phyloP scores from a whole-genome alignment of 2,113 vertebrate species.

The Guaruba guarouba region DNA sequence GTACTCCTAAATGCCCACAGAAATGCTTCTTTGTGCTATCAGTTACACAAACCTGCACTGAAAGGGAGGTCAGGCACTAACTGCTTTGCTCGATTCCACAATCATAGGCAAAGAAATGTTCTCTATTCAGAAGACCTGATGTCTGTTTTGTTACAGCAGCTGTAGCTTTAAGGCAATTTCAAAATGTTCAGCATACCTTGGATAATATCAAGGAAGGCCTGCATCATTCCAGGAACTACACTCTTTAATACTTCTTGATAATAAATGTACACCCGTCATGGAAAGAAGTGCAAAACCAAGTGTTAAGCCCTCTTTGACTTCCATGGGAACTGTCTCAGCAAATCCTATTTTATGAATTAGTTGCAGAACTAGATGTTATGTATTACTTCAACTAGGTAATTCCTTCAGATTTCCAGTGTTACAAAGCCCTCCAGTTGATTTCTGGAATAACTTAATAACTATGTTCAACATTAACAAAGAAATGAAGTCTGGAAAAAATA shows the following conservation, averaged over 20 bases:
- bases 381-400: not conserved
- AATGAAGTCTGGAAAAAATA: not conserved
- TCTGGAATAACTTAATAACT: not conserved
- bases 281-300: not conserved
- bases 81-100: not conserved
- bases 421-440: not conserved
- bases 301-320: not conserved
- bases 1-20: not conserved
- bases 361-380: not conserved
- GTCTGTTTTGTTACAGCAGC: not conserved
- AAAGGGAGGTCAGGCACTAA: not conserved
- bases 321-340: not conserved
- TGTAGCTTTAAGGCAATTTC: not conserved
- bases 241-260: not conserved
- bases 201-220: not conserved
- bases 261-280: not conserved
- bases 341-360: not conserved
- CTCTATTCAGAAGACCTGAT: not conserved
- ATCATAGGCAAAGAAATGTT: not conserved
- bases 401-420: not conserved
- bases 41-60: not conserved
- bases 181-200: not conserved
- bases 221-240: not conserved
- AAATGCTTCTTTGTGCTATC: not conserved
- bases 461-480: not conserved